Conservation (phyloP, 2,888 invertebrate genomes). For the Agrochola circellaris region DNA sequence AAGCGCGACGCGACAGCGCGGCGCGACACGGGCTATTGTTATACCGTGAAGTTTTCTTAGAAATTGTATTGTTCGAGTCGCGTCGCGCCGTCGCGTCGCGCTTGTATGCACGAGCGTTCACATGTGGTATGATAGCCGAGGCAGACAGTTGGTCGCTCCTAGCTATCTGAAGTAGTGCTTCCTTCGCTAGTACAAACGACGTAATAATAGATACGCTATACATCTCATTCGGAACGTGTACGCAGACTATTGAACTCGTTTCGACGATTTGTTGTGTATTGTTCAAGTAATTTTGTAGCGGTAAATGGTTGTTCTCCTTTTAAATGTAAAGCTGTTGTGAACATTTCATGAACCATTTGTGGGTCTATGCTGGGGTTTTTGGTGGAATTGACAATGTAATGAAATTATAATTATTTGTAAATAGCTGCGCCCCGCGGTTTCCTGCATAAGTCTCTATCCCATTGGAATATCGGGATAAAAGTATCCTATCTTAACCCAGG, state of each 20-base stretch:
- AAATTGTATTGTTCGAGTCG: no score
- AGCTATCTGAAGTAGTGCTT: slow-evolving; percentile 51
- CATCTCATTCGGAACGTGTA: slow-evolving; percentile 38
- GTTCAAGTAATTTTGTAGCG: slow-evolving; percentile 31
- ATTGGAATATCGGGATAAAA: no score
- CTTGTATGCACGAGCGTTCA: no score
- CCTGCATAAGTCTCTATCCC: no score
- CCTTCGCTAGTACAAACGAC: slow-evolving; percentile 33
- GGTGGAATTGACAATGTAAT: background rate
- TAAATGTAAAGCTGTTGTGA: slow-evolving; percentile 23
- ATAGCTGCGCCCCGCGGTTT: no score
- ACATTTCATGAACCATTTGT: slow-evolving; percentile 9
- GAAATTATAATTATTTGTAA: background rate
- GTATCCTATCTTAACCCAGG: no score
- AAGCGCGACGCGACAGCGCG: no score
- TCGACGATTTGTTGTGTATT: slow-evolving; percentile 36
- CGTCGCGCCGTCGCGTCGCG: no score
- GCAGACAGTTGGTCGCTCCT: slow-evolving; percentile 58
- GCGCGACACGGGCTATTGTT: no score
- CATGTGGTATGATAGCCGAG: slow-evolving; percentile 41
- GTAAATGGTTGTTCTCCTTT: slow-evolving; percentile 19
- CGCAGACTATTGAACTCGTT: slow-evolving; percentile 51
- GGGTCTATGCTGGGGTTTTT: background rate
- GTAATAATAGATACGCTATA: slow-evolving; percentile 50
- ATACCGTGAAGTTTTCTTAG: no score